Conservation (phyloP, 1,140 invertebrate genomes). For the Calosoma granatense region DNA sequence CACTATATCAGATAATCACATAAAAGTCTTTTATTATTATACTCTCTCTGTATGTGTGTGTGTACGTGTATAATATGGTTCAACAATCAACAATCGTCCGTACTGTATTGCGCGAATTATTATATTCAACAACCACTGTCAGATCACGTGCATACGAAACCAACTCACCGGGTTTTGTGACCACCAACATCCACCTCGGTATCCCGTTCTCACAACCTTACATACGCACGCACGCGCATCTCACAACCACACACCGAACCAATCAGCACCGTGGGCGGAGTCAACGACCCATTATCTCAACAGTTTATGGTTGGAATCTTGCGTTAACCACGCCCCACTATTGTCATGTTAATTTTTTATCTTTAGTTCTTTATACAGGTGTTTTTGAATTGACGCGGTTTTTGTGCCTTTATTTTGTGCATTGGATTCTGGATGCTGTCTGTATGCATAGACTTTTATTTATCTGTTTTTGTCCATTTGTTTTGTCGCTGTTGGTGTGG, state of each 20-base stretch:
- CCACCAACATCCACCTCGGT: background rate
- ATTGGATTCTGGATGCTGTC: background rate
- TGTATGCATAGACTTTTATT: too few species aligned
- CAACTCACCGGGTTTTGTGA: background rate
- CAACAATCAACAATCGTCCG: background rate
- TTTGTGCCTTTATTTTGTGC: background rate
- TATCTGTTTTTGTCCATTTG: background rate
- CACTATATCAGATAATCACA: background rate
- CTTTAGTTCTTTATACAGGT: constrained; percentile 34
- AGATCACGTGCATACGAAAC: background rate
- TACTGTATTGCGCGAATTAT: too few species aligned
- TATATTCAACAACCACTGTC: too few species aligned
- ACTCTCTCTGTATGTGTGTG: too few species aligned
- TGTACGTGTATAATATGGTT: background rate
- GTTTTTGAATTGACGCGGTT: constrained; percentile 30
- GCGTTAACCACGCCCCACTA: constrained; percentile 27
- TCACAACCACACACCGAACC: constrained; percentile 16
- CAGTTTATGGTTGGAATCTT: constrained; percentile 30
- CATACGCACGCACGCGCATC: constrained; percentile 26
- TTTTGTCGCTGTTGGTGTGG: background rate
- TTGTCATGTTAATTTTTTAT: constrained; percentile 36
- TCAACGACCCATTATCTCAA: constrained; percentile 25
- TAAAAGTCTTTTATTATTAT: too few species aligned
- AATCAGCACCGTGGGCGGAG: constrained; percentile 26
- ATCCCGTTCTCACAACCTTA: too few species aligned